Evolutionary conservation across 2,113 vertebrate species (phyloP).

Genomic region (Tetraodon nigroviridis): DNA sequence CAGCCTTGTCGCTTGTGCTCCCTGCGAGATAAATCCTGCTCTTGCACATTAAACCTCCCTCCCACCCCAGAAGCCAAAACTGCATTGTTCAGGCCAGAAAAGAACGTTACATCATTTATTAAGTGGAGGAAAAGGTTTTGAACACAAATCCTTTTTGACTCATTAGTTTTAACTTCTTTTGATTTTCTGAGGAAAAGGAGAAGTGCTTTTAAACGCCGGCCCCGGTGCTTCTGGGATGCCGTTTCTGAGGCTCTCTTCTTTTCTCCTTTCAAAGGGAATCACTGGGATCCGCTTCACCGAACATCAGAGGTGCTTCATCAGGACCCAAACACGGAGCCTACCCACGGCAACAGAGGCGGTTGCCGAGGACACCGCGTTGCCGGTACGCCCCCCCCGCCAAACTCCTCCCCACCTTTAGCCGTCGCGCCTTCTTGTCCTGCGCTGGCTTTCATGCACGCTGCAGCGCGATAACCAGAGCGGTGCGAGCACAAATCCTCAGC

Average conservation of each 20-base stretch:
- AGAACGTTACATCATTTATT: slow-evolving; percentile 20
- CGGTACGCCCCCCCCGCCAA: slow-evolving; percentile 50
- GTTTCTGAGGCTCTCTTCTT: slow-evolving; percentile 42
- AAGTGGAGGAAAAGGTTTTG: slow-evolving; percentile 37
- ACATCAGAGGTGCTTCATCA: slow-evolving; percentile 79
- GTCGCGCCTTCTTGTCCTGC: not conserved
- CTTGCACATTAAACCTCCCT: slow-evolving; percentile 40
- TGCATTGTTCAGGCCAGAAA: slow-evolving; percentile 20
- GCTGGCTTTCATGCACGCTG: slow-evolving; percentile 52
- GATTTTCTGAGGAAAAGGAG: slow-evolving; percentile 55
- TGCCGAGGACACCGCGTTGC: slow-evolving; percentile 46
- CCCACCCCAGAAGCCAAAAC: slow-evolving; percentile 32
- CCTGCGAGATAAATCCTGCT: slow-evolving; percentile 38
- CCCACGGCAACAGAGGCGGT: slow-evolving; percentile 60
- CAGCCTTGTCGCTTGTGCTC: slow-evolving; percentile 25
- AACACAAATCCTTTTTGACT: slow-evolving; percentile 43
- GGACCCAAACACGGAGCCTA: slow-evolving; percentile 70
- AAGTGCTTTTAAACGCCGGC: slow-evolving; percentile 41
- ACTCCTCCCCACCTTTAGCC: not conserved
- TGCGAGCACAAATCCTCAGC: slow-evolving; percentile 47
- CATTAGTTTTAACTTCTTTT: slow-evolving; percentile 54
- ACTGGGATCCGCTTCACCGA: slow-evolving; percentile 75
- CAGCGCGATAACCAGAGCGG: slow-evolving; percentile 54
- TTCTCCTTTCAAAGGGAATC: slow-evolving; percentile 71
- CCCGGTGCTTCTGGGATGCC: slow-evolving; percentile 27